These are phyloP conservation scores for Ifrita kowaldi DNA, from an alignment of 2,113 vertebrate species.

Conservation along the genomic window DNA sequence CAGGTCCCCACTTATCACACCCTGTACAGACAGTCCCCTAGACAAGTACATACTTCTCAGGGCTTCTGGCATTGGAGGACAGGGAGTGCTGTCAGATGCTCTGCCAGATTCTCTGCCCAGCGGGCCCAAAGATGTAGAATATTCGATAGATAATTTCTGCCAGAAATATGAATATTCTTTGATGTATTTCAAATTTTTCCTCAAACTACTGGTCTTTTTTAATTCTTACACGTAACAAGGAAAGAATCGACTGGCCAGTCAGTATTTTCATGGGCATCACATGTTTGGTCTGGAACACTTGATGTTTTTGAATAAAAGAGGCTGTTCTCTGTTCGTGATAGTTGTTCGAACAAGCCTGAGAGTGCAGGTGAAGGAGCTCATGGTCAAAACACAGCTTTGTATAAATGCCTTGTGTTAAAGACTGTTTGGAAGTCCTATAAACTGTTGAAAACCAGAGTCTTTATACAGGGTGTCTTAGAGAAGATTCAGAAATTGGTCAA, in stretches of 20 bases:
- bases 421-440: not conserved
- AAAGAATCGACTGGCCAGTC: not conserved
- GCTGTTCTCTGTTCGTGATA: not conserved
- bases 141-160: not conserved
- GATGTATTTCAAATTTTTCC: not conserved
- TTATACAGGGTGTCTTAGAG: not conserved
- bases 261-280: not conserved
- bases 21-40: fast-evolving
- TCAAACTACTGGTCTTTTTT: not conserved
- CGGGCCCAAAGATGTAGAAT: not conserved
- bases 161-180: not conserved
- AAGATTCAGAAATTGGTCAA: not conserved
- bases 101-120: not conserved
- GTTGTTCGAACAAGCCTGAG: not conserved
- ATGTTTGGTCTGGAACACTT: not conserved
- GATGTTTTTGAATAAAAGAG: not conserved
- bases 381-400: not conserved
- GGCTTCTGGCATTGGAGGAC: not conserved
- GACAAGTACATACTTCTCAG: not conserved
- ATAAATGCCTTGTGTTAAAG: not conserved
- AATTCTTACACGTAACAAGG: not conserved
- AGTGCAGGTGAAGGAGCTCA: not conserved
- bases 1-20: not conserved
- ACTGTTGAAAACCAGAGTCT: not conserved
- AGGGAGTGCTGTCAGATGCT: not conserved